Percentiles rank a stretch among this genome's conserved stretches.
Conservation (phyloP, 2,113 vertebrate species). For the Pleuronectes platessa region DNA sequence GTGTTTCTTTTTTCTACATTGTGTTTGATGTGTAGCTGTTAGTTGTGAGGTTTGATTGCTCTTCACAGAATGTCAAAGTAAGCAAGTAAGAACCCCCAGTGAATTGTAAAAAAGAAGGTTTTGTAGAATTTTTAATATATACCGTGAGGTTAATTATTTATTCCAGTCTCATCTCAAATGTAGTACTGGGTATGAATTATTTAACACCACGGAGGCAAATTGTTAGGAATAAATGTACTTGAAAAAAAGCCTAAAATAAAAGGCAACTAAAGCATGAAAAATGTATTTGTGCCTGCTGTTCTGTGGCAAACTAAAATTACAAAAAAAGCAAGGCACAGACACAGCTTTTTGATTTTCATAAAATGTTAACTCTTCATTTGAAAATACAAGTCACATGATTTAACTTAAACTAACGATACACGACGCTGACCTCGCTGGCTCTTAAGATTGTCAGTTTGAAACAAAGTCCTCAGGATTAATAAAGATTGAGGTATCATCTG, state of each 20-base stretch:
- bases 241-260: too few relatives aligned
- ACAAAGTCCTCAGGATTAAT: constrained; percentile 58
- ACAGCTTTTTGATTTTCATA: background rate
- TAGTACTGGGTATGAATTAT: constrained; percentile 36
- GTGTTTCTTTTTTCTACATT: background rate
- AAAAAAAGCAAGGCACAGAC: too few relatives aligned
- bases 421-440: constrained; percentile 8
- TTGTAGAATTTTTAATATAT: constrained; percentile 22
- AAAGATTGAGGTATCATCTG: constrained; percentile 71
- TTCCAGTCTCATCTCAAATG: background rate
- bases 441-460: constrained; percentile 47
- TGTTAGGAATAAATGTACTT: constrained; percentile 25
- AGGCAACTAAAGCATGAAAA: constrained; percentile 5
- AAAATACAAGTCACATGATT: background rate
- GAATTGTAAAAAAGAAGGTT: too few relatives aligned
- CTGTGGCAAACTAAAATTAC: background rate
- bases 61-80: background rate
- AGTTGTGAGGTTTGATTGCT: background rate
- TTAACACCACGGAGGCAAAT: constrained; percentile 25
- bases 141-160: constrained; percentile 43
- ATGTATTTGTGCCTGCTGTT: background rate
- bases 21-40: background rate
- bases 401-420: background rate
- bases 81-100: constrained; percentile 3
- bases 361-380: background rate